A percentile compares a stretch with the other conserved stretches of the same genome.
Evolutionary conservation across 2,113 vertebrate genomes (phyloP).

Genomic region (Osmerus mordax): DNA sequence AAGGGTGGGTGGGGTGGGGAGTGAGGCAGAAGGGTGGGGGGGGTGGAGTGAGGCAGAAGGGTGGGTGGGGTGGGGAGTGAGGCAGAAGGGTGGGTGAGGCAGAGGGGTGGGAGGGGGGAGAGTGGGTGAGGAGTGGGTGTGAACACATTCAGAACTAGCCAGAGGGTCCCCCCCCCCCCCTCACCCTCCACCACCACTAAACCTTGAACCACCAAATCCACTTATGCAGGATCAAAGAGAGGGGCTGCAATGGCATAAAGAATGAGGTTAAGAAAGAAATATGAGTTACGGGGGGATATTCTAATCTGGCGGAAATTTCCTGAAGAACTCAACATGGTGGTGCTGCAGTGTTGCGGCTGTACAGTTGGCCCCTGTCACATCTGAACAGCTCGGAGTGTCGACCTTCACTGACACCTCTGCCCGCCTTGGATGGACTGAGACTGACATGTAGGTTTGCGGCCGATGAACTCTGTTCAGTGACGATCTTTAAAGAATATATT

Average conservation of each 20-base stretch:
- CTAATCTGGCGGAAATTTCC: constrained; percentile 64
- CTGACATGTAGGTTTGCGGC: no score
- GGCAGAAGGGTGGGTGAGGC: neutral
- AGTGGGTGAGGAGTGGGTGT: neutral
- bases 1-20: no score
- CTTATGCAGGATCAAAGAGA: constrained; percentile 61
- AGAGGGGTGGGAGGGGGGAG: neutral
- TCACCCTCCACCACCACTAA: neutral
- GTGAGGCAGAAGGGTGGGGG: no score
- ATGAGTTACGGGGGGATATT: constrained; percentile 39
- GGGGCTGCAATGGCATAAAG: constrained; percentile 51
- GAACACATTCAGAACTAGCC: no score
- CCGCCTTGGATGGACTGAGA: neutral
- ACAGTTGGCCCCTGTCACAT: neutral
- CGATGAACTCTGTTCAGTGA: no score
- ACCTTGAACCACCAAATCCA: constrained; percentile 42
- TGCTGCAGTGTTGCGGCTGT: neutral
- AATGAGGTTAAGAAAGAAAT: constrained; percentile 58
- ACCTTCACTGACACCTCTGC: no score
- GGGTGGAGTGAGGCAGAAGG: no score
- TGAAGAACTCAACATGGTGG: constrained; percentile 47
- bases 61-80: neutral
- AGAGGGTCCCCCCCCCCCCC: no score
- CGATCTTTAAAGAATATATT: no score
- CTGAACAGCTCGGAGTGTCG: no score